A percentile compares a stretch with the other conserved stretches of the same genome.
These are phyloP conservation scores for Venturia canescens DNA, from an alignment of 1,140 invertebrate species.

Conservation along the genomic window DNA sequence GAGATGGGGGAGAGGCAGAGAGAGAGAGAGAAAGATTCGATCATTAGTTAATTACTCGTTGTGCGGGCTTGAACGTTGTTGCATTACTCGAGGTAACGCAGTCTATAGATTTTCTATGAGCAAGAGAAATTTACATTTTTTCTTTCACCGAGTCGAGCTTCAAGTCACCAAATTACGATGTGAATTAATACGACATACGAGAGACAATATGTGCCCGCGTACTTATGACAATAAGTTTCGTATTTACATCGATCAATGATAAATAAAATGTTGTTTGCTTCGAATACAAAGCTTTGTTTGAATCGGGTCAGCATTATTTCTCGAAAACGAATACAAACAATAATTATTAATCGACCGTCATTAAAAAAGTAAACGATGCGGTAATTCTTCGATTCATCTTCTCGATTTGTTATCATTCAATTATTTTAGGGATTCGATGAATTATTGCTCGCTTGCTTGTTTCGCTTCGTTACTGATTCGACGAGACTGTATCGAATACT, in stretches of 20 bases:
- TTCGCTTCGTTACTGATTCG: too few species aligned
- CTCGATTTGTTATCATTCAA: too few species aligned
- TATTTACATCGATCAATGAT: slow-evolving; percentile 7
- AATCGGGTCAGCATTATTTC: background rate
- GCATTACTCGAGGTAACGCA: background rate
- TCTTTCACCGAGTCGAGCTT: background rate
- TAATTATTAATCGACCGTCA: background rate
- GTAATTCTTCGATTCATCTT: background rate
- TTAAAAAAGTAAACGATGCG: background rate
- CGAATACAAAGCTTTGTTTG: slow-evolving; percentile 14
- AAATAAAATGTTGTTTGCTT: slow-evolving; percentile 3
- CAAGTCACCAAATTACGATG: background rate
- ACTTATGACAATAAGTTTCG: slow-evolving; percentile 1
- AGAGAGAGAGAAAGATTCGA: slow-evolving; percentile 41
- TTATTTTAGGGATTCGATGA: too few species aligned
- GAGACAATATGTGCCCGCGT: background rate
- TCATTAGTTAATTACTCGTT: slow-evolving; percentile 40
- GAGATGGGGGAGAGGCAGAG: background rate
- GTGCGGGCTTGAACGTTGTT: slow-evolving; percentile 11
- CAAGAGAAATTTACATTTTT: slow-evolving; percentile 8
- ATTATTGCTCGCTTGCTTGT: too few species aligned
- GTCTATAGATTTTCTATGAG: slow-evolving; percentile 37
- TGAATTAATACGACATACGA: background rate
- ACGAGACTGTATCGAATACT: too few species aligned
- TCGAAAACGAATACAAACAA: background rate